A percentile compares a stretch with the other conserved stretches of the same genome.
These are phyloP conservation scores for Drosophila athabasca DNA, from an alignment of 1,140 invertebrate species.

Conservation along the genomic window DNA sequence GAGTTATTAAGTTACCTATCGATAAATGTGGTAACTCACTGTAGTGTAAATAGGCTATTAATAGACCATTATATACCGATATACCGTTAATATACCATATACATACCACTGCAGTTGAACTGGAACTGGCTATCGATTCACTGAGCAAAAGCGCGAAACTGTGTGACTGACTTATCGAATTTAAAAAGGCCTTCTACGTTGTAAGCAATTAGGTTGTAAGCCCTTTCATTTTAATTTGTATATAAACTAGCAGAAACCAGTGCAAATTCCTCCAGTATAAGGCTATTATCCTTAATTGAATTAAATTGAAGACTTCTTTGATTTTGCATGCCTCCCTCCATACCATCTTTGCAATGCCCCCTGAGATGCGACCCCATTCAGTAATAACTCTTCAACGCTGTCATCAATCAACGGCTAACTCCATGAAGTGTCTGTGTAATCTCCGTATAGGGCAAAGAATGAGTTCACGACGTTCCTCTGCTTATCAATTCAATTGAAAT, in stretches of 20 bases:
- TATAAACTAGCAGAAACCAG: too few species aligned
- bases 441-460: conserved; percentile 23
- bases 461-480: conserved; percentile 4
- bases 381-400: conserved; percentile 17
- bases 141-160: not conserved
- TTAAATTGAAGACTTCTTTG: conserved; percentile 56
- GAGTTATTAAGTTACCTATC: too few species aligned
- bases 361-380: conserved; percentile 34
- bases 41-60: too few species aligned
- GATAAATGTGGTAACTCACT: too few species aligned
- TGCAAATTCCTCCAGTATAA: not conserved
- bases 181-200: too few species aligned
- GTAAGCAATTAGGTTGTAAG: too few species aligned
- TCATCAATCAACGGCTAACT: conserved; percentile 58
- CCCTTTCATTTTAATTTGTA: too few species aligned
- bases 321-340: conserved; percentile 35
- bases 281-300: conserved; percentile 42
- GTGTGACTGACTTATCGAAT: too few species aligned
- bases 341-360: conserved; percentile 4
- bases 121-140: not conserved
- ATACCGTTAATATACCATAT: too few species aligned
- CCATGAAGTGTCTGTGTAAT: conserved; percentile 15
- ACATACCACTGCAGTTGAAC: too few species aligned
- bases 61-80: too few species aligned
- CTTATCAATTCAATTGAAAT: conserved; percentile 74